Conservation (phyloP, 1,140 invertebrate species). For the Eriocheir sinensis region DNA sequence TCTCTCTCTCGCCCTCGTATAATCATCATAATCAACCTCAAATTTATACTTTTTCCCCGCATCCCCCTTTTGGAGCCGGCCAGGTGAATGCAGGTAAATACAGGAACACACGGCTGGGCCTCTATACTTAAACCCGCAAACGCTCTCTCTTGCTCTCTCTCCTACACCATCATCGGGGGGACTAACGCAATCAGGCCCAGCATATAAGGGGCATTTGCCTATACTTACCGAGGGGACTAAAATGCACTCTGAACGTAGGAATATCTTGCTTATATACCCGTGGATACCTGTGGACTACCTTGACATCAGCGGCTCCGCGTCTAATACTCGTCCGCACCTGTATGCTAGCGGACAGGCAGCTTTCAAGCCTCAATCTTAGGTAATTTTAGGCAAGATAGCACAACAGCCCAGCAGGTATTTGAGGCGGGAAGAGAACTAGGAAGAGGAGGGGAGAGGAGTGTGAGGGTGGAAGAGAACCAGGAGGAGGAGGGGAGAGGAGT, state of each 20-base stretch:
- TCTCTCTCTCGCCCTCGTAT: background rate
- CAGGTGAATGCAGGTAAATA: background rate
- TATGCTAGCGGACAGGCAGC: too few species aligned
- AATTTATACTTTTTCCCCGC: background rate
- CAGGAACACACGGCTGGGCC: background rate
- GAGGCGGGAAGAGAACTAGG: too few species aligned
- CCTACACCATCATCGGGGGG: background rate
- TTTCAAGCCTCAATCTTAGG: background rate
- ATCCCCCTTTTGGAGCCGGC: background rate
- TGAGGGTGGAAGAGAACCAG: background rate
- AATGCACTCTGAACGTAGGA: too few species aligned
- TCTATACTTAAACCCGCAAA: background rate
- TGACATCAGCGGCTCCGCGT: background rate
- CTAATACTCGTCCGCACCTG: background rate
- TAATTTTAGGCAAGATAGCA: background rate
- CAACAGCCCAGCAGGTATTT: background rate
- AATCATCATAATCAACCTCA: background rate
- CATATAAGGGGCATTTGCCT: background rate
- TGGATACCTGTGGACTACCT: too few species aligned
- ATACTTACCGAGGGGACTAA: background rate
- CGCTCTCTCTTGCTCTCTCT: background rate
- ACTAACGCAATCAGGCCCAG: background rate
- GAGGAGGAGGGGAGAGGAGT: too few species aligned
- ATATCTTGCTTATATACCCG: too few species aligned
- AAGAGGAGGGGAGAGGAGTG: too few species aligned